phyloP scores from a whole-genome alignment of 2,888 invertebrate species.

The Stenodema calcarata region DNA sequence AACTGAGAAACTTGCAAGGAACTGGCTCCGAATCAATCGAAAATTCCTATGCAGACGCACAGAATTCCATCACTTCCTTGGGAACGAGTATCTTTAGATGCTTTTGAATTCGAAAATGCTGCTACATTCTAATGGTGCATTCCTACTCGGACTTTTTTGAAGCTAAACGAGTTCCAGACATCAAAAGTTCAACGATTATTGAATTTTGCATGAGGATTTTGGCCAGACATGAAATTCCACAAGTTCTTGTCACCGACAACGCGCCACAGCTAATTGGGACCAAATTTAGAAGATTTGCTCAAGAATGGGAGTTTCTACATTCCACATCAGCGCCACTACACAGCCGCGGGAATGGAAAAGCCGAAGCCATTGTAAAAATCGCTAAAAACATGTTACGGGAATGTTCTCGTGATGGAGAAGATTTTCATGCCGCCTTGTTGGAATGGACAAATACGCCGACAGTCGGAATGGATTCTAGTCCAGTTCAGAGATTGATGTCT shows the following conservation, averaged over 20 bases:
- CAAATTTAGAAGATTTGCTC: constrained; percentile 45
- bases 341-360: constrained; percentile 55
- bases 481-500: constrained; percentile 53
- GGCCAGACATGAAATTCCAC: constrained; percentile 8
- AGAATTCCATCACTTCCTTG: neutral
- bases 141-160: constrained; percentile 42
- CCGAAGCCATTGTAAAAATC: constrained; percentile 57
- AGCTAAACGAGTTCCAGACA: neutral
- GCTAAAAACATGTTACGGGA: constrained; percentile 55
- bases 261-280: neutral
- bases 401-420: too few species aligned
- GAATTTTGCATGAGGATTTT: neutral
- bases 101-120: neutral
- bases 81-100: too few species aligned
- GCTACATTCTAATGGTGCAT: constrained; percentile 24
- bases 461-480: constrained; percentile 52
- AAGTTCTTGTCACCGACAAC: constrained; percentile 27
- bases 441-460: constrained; percentile 57
- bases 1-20: neutral
- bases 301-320: constrained; percentile 56
- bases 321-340: constrained; percentile 56
- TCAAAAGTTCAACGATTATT: neutral
- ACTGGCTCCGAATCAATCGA: too few species aligned
- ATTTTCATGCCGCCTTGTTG: constrained; percentile 53
- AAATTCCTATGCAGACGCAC: constrained; percentile 15